Evolutionary conservation across 2,113 vertebrate species (phyloP).

Genomic region (Paratilapia polleni): DNA sequence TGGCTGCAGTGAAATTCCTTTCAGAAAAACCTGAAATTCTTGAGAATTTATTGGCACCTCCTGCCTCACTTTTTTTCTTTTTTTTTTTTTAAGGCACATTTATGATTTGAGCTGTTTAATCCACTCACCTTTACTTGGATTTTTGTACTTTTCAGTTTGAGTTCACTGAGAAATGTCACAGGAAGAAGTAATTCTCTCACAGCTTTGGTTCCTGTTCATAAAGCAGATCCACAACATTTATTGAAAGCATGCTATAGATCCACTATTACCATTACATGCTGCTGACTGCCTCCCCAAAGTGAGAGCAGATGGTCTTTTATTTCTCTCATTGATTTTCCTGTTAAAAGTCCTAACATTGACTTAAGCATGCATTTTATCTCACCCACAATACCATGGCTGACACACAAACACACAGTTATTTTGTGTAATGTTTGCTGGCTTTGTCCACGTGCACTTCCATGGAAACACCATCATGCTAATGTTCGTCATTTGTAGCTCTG

Average conservation of each 20-base stretch:
- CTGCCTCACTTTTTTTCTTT: background rate
- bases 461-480: background rate
- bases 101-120: background rate
- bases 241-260: background rate
- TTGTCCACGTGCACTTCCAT: background rate
- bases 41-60: background rate
- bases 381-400: background rate
- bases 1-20: background rate
- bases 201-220: background rate
- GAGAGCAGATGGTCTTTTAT: slow-evolving; percentile 21
- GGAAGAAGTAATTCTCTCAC: background rate
- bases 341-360: slow-evolving; percentile 8
- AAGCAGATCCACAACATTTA: slow-evolving; percentile 5
- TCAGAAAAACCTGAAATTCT: background rate
- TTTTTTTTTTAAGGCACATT: background rate
- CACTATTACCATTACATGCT: background rate
- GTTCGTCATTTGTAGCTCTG: background rate
- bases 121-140: background rate
- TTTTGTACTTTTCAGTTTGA: background rate
- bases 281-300: slow-evolving; percentile 15
- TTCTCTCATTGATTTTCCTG: slow-evolving; percentile 32
- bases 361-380: slow-evolving; percentile 6
- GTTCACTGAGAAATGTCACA: background rate
- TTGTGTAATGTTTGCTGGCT: background rate
- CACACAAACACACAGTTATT: background rate